A percentile compares a stretch with the other conserved stretches of the same genome.
Evolutionary conservation across 2,113 vertebrate genomes (phyloP).

Genomic region (Herpailurus yagouaroundi): DNA sequence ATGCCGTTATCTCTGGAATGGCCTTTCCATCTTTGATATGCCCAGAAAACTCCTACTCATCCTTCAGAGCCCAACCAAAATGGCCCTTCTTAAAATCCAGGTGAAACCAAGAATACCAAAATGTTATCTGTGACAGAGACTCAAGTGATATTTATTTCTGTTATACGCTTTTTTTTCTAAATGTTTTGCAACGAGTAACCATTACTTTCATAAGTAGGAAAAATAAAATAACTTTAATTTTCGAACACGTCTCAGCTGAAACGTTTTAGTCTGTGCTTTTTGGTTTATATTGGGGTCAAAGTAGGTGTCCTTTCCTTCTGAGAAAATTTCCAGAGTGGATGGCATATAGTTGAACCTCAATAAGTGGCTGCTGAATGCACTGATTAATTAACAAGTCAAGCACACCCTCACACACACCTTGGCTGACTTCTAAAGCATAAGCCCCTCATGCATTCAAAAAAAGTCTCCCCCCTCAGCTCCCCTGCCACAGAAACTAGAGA

Average conservation of each 20-base stretch:
- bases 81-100: background rate
- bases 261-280: background rate
- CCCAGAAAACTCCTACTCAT: background rate
- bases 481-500: background rate
- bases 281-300: background rate
- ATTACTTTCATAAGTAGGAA: background rate
- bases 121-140: background rate
- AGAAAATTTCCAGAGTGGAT: background rate
- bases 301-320: background rate
- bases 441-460: background rate
- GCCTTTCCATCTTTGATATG: background rate
- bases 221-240: constrained; percentile 3
- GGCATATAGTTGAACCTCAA: too few relatives aligned
- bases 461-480: background rate
- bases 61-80: background rate
- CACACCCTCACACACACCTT: background rate
- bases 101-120: background rate
- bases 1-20: background rate
- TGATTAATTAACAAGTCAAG: background rate
- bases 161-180: background rate
- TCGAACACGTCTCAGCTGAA: background rate
- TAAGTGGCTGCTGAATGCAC: background rate
- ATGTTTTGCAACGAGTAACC: background rate
- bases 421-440: background rate
- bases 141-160: background rate